Base-by-base conservation (phyloP, 1,140 invertebrate species). In the Pseudomyrmex cubaensis region DNA sequence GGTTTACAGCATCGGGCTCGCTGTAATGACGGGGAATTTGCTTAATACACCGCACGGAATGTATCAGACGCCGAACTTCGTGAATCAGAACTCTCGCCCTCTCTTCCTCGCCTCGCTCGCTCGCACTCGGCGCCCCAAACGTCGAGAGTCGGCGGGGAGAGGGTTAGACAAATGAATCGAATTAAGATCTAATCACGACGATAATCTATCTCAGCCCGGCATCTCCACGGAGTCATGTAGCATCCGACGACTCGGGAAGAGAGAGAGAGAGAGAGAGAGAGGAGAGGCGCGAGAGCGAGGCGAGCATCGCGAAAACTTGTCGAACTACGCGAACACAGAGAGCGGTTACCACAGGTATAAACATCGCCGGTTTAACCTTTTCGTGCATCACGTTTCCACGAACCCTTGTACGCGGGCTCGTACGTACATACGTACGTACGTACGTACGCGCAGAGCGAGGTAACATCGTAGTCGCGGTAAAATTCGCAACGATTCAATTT, bases 181-280 rank as follows among this genome's bases (percentile, higher is more conserved):
- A 80, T 80, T 80, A 80, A 80, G 76, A 80, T 80, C 76, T 80
- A 80, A 80, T 80, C 76, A 80, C 76, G 76, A 80, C 76, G 76
- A 80, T 80, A 80, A 80, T 80, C 66, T 80, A 80, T 80, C 76
- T 80, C 66, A 56, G 66, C 66, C 74, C 54, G 76, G 76, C 76
- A 80, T 80, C 76, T 80, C 76, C 44, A 35, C 54, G 54, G 35
- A 80, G 66, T 70, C 66, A 72, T 80, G 66, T 70, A 70, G 54
- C 76, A 80, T 78, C 76, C 76, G 54, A 70, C 76, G 76, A 59
- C 57, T 48, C 20, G 35, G 35, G 2, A 7, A 35, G 35, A 35
- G 35, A 35, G 35, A 35, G 35, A 35, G 35, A 35, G 35, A 35
- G 35, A 35, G 35, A 35, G 35, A 35, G 35, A 35, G 35, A 35